Evolutionary conservation across 2,113 vertebrate species (phyloP).

Genomic region (Anoura caudifer): DNA sequence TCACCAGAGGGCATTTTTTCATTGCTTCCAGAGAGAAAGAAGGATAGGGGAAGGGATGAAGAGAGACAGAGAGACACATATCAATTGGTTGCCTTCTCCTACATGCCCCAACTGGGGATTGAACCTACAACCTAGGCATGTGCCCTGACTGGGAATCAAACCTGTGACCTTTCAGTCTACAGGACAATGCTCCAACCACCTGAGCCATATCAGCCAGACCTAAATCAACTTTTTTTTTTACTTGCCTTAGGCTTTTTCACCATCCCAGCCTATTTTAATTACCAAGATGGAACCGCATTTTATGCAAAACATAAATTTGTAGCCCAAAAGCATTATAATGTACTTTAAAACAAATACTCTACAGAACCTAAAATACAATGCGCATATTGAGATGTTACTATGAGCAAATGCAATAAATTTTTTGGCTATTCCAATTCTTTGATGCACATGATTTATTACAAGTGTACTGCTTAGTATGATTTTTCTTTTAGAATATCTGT

Average conservation of each 20-base stretch:
- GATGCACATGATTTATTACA: neutral
- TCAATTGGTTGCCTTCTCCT: too few relatives aligned
- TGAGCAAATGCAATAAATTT: constrained; percentile 1
- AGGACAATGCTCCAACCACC: too few relatives aligned
- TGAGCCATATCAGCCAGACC: neutral
- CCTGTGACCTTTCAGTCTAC: too few relatives aligned
- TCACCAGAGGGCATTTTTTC: too few relatives aligned
- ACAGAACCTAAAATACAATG: neutral
- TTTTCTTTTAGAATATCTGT: neutral
- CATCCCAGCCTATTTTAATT: neutral
- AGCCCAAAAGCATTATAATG: neutral
- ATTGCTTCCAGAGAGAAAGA: too few relatives aligned
- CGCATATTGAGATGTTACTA: neutral
- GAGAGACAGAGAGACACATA: too few relatives aligned
- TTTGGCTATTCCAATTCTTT: neutral
- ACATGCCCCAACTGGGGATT: too few relatives aligned
- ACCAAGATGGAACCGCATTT: neutral
- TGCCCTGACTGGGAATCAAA: too few relatives aligned
- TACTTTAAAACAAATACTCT: neutral
- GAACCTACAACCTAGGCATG: too few relatives aligned
- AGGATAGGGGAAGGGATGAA: too few relatives aligned
- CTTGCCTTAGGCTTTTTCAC: neutral
- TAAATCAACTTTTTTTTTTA: neutral
- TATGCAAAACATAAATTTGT: neutral
- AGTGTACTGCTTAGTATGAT: neutral